These are phyloP conservation scores for Trachops cirrhosus DNA, from an alignment of 2,797 vertebrate genomes.

Conservation along the genomic window DNA sequence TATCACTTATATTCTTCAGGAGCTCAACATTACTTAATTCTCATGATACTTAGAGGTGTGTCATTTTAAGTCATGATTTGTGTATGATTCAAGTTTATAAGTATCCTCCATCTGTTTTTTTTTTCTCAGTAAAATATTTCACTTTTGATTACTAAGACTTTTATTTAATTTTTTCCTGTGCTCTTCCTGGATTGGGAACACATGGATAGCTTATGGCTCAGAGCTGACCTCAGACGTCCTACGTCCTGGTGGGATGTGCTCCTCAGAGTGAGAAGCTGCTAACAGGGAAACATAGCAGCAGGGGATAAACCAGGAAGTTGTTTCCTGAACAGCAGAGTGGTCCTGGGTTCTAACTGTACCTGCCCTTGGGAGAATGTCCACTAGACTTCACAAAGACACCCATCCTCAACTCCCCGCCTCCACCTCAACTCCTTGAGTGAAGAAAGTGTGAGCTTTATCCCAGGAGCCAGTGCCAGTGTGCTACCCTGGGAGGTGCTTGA, in stretches of 20 bases:
- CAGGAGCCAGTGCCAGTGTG: neutral
- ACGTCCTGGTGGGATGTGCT: neutral
- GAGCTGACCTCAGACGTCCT: neutral
- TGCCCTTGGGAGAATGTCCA: neutral
- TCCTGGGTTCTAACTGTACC: neutral
- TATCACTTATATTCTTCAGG: constrained; percentile 48
- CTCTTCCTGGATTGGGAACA: neutral
- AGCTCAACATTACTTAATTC: constrained; percentile 66
- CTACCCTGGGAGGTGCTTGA: neutral
- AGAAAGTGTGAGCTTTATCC: neutral
- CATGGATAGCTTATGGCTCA: neutral
- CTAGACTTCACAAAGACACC: neutral
- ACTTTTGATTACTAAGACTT: neutral
- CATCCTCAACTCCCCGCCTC: neutral
- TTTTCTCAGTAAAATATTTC: constrained; percentile 17
- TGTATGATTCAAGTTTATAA: constrained; percentile 36
- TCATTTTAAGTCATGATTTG: constrained; percentile 54
- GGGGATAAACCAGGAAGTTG: neutral
- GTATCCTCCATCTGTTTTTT: neutral
- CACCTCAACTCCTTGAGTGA: neutral
- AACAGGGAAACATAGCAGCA: neutral
- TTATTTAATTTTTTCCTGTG: constrained; percentile 45
- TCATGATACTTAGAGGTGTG: constrained; percentile 45
- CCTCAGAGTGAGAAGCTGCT: neutral
- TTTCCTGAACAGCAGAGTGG: neutral